Base-by-base conservation (phyloP, 1,140 invertebrate species). In the Brachionus asplanchnoidis region DNA sequence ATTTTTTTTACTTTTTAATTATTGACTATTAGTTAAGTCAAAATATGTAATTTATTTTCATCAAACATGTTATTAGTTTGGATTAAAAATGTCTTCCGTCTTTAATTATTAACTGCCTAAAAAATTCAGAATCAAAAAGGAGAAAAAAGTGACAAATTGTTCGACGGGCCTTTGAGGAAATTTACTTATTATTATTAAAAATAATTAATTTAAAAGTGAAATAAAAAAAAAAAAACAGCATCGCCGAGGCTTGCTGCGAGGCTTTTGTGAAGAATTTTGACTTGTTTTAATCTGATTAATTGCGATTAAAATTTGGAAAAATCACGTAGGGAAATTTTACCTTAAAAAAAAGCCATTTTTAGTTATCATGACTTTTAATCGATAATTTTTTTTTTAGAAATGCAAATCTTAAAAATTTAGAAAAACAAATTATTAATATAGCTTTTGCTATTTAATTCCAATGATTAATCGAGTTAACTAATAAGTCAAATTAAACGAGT, bases 401-500 rank as follows among this genome's bases (percentile, higher is more conserved):
- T 68, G 66, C 14, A 32, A 68, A 32, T 68, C 12, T 68, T 68
- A 68, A 68, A 53, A 53, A 53, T 53, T 53, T 53, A 53, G 46
- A 53, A 17, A 53, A 53, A 6, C 46, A 53, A 53, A 53, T 53
- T 53, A 53, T 53, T 53, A 14, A 53, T 53, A 53, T 53, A 53
- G 46, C 46, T 53, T 53, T 66, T 66, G 32, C 66, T 32, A 68
- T 12, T 68, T 68, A 28, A 32, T 73, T 40, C 36, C 3, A 40
- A 73, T 73, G 68, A 40, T 40, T 73, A 73, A 42, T 73, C 68
- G 68, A 73, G 68, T 73, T 73, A 42, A 73, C 36, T 73, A 73
- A 73, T 40, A 73, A 73, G 17, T 20, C 32, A 70, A 32, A 32
- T 70, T 14, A 40, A 9, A n/a, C 32, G 68, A 73, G 68, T 73